Evolutionary conservation across 1,140 invertebrate species (phyloP).

Genomic region (Colletes gigas): DNA sequence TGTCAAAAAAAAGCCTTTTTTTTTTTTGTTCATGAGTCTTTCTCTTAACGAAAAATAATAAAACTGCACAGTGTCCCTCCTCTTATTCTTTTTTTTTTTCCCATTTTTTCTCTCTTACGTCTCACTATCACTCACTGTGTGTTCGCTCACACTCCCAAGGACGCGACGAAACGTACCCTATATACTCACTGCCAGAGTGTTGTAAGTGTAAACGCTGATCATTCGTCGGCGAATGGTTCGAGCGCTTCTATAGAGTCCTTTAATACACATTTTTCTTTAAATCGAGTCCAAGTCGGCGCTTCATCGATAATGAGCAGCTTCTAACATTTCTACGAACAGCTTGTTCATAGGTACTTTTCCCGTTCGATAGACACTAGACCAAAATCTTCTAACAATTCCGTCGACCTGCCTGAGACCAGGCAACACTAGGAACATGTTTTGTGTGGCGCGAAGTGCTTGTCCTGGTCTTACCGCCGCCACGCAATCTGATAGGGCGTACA

Average conservation of each 20-base stretch:
- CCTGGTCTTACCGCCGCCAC: constrained; percentile 89
- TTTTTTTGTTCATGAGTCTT: constrained; percentile 11
- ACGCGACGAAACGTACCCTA: neutral
- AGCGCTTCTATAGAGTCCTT: neutral
- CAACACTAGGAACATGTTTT: constrained; percentile 93
- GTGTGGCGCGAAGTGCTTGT: constrained; percentile 86
- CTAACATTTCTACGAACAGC: constrained; percentile 98
- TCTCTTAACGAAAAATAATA: constrained; percentile 29
- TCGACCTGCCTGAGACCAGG: constrained; percentile 95
- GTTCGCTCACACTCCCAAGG: neutral
- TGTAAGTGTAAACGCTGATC: constrained; percentile 13
- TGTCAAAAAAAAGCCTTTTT: constrained; percentile 51
- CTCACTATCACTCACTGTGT: constrained; percentile 55
- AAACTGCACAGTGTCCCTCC: constrained; percentile 19
- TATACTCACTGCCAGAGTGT: constrained; percentile 11
- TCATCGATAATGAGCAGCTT: constrained; percentile 83
- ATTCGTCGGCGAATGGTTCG: too few species aligned
- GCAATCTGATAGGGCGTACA: constrained; percentile 92
- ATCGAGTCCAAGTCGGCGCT: constrained; percentile 9
- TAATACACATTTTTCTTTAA: neutral
- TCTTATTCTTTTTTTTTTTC: neutral
- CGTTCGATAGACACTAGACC: constrained; percentile 93
- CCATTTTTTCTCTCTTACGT: neutral
- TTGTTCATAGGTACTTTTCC: constrained; percentile 97
- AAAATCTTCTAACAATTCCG: constrained; percentile 92